Evolutionary conservation across 2,797 vertebrate species (phyloP).

Genomic region (Rallus crepitans): DNA sequence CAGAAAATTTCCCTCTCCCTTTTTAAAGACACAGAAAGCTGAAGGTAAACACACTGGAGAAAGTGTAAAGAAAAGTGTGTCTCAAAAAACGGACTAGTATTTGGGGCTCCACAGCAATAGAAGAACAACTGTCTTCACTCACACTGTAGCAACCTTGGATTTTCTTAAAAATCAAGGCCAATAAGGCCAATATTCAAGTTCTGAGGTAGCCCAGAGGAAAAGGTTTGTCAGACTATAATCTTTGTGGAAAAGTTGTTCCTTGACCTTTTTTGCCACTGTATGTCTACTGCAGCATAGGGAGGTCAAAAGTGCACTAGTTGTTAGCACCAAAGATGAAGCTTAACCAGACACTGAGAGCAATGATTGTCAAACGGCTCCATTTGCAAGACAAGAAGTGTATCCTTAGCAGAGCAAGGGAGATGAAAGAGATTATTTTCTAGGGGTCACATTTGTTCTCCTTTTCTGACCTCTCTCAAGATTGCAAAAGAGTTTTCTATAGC

Average conservation of each 20-base stretch:
- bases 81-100: neutral
- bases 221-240: conserved; percentile 53
- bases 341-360: conserved; percentile 69
- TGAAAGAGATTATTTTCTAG: conserved; percentile 75
- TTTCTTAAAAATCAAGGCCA: conserved; percentile 47
- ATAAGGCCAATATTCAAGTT: conserved; percentile 39
- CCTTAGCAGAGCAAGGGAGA: conserved; percentile 67
- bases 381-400: conserved; percentile 76
- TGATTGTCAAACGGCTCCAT: conserved; percentile 73
- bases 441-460: conserved; percentile 73
- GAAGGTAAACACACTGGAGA: neutral
- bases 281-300: conserved; percentile 46
- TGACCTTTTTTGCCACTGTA: conserved; percentile 66
- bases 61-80: neutral
- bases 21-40: neutral
- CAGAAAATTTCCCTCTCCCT: neutral
- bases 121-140: neutral
- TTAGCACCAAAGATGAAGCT: conserved; percentile 70
- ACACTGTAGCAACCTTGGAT: conserved; percentile 8
- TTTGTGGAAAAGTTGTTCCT: conserved; percentile 69
- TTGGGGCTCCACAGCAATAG: neutral
- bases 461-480: conserved; percentile 73
- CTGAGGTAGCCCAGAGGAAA: conserved; percentile 46
- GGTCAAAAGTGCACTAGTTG: conserved; percentile 73
- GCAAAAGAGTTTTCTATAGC: conserved; percentile 65